A percentile compares a stretch with the other conserved stretches of the same genome.
phyloP scores from a whole-genome alignment of 2,888 invertebrate genomes.

The Gymnocheta viridis region DNA sequence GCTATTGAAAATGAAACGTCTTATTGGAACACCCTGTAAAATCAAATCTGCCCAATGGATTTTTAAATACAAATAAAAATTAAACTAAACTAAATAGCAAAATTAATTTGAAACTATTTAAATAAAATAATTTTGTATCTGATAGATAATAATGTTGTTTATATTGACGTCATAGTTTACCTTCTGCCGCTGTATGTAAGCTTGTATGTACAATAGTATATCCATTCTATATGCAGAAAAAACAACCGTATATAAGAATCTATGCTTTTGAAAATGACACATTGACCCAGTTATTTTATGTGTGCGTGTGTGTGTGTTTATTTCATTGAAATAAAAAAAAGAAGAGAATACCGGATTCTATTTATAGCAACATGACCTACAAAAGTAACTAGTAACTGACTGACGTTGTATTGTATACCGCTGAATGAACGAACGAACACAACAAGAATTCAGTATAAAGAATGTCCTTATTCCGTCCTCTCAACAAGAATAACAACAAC shows the following conservation, averaged over 20 bases:
- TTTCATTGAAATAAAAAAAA: background rate
- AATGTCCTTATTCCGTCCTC: constrained; percentile 44
- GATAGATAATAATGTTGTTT: background rate
- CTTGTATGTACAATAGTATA: background rate
- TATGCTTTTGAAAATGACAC: constrained; percentile 59
- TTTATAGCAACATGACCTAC: constrained; percentile 63
- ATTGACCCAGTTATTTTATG: constrained; percentile 65
- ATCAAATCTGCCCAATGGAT: no score
- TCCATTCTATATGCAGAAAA: background rate
- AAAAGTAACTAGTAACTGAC: constrained; percentile 41
- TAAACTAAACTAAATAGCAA: background rate
- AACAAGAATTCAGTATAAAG: background rate
- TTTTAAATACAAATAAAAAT: no score
- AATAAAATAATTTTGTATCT: background rate
- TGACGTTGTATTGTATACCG: constrained; percentile 28
- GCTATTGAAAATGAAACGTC: no score
- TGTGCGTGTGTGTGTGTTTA: constrained; percentile 38
- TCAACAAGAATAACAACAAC: background rate
- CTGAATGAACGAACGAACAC: constrained; percentile 34
- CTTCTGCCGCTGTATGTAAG: constrained; percentile 72
- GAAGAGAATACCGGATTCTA: constrained; percentile 23
- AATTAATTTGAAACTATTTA: background rate
- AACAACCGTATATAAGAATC: constrained; percentile 33
- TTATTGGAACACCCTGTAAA: no score
- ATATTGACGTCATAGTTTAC: constrained; percentile 79